These are phyloP conservation scores for Leucoraja ocellata DNA, from an alignment of 2,797 vertebrate species.

Conservation along the genomic window DNA sequence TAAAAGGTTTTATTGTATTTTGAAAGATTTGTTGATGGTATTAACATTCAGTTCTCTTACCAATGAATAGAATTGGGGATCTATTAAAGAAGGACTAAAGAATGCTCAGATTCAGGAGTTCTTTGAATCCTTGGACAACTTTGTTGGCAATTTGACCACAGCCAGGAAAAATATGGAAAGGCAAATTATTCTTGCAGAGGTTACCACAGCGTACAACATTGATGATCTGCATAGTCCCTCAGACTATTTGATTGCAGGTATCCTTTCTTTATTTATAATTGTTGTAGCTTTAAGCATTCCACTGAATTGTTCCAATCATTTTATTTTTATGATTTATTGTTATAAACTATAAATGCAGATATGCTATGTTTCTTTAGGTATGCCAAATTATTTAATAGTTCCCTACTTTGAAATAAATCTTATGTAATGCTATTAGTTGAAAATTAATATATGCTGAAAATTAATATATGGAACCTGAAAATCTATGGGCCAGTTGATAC, in stretches of 20 bases:
- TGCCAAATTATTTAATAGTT: not conserved
- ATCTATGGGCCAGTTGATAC: not conserved
- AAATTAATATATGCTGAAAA: not conserved
- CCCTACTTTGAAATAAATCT: not conserved
- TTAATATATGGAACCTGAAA: not conserved
- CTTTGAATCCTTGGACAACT: slow-evolving; percentile 62
- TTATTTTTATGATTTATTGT: not conserved
- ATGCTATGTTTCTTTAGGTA: not conserved
- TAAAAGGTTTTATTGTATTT: slow-evolving; percentile 34
- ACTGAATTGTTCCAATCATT: not conserved
- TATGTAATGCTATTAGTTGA: not conserved
- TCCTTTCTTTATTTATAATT: not conserved
- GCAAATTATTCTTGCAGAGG: slow-evolving; percentile 59
- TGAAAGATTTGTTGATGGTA: not conserved
- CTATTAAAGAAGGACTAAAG: slow-evolving; percentile 55
- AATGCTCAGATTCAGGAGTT: slow-evolving; percentile 61
- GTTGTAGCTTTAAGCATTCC: not conserved
- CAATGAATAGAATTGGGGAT: slow-evolving; percentile 60
- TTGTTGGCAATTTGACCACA: slow-evolving; percentile 57
- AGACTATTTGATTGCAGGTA: slow-evolving; percentile 65
- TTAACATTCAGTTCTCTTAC: slow-evolving; percentile 14
- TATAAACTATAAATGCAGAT: not conserved
- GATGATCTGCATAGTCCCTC: slow-evolving; percentile 58
- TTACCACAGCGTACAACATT: slow-evolving; percentile 50
- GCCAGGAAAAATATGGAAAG: slow-evolving; percentile 60